Percentiles rank a stretch among this genome's conserved stretches.
phyloP scores from a whole-genome alignment of 2,888 invertebrate genomes.

The Parnassius mnemosyne region DNA sequence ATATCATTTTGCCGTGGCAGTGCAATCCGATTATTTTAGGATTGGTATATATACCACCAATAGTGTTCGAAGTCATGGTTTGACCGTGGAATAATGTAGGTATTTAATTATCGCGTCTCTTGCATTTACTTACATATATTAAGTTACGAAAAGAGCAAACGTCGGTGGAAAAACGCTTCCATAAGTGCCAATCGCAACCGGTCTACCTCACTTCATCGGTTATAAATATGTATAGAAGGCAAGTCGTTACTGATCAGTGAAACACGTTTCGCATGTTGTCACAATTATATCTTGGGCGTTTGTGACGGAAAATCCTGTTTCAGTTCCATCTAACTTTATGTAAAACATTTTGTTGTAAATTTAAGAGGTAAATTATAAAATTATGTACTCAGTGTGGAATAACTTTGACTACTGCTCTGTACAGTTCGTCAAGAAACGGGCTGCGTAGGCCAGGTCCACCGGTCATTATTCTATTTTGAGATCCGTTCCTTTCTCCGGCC shows the following conservation, averaged over 20 bases:
- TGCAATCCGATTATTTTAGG: conserved; percentile 31
- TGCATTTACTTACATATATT: conserved; percentile 37
- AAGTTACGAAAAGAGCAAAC: conserved; percentile 41
- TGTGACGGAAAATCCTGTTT: conserved; percentile 1
- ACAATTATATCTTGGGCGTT: not conserved
- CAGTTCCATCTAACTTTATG: conserved; percentile 1
- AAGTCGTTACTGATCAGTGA: not conserved
- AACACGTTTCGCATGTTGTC: not conserved
- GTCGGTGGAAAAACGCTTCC: conserved; percentile 38
- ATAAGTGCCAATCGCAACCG: conserved; percentile 38
- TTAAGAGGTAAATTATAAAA: conserved; percentile 15
- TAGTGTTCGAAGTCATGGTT: conserved; percentile 8
- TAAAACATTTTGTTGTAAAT: conserved; percentile 4
- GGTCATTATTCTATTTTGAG: conserved; percentile 68
- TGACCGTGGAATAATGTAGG: conserved; percentile 14
- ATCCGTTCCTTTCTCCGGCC: conserved; percentile 60
- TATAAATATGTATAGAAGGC: not conserved
- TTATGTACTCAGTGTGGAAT: not conserved
- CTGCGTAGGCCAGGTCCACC: conserved; percentile 62
- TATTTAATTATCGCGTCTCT: conserved; percentile 33
- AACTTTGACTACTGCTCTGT: conserved; percentile 7
- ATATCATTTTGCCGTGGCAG: conserved; percentile 39
- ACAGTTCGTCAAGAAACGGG: conserved; percentile 48
- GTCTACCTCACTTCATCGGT: conserved; percentile 23
- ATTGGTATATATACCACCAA: not conserved